A percentile compares a stretch with the other conserved stretches of the same genome.
Conservation (phyloP, 2,797 vertebrate species). For the Toxotes lorentzi region DNA sequence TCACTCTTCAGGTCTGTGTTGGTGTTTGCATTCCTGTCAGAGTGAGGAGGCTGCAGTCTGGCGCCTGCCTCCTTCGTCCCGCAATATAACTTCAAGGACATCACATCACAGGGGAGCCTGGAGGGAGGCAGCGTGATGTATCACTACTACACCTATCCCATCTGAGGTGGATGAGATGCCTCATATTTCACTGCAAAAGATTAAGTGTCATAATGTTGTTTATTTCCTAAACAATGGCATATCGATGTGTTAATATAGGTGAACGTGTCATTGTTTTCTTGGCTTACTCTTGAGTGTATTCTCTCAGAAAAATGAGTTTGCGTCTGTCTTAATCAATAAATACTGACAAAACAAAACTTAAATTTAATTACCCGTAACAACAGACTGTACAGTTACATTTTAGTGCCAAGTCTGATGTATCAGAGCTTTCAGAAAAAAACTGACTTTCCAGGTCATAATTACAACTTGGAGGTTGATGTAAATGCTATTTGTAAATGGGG, state of each 20-base stretch:
- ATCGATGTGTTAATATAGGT: not conserved
- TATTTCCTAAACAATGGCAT: constrained; percentile 1
- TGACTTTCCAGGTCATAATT: not conserved
- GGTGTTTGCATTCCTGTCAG: constrained; percentile 71
- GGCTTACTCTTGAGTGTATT: not conserved
- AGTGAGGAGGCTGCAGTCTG: constrained; percentile 71
- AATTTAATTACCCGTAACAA: not conserved
- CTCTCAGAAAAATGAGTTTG: not conserved
- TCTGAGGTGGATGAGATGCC: constrained; percentile 23
- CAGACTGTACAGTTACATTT: not conserved
- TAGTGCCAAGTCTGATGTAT: not conserved
- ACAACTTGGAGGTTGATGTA: not conserved
- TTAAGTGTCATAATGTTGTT: constrained; percentile 26
- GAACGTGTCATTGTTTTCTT: not conserved
- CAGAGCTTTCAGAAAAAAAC: not conserved
- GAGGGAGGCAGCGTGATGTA: constrained; percentile 59
- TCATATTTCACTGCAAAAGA: constrained; percentile 24
- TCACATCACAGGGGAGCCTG: constrained; percentile 62
- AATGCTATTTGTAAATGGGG: not conserved
- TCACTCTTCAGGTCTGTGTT: constrained; percentile 45
- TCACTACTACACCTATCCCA: constrained; percentile 55
- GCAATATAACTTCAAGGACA: constrained; percentile 73
- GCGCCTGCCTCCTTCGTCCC: constrained; percentile 60
- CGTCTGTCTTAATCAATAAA: not conserved
- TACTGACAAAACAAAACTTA: not conserved